These are phyloP conservation scores for Anisognathus igniventris DNA, from an alignment of 2,797 vertebrate species.

Conservation along the genomic window DNA sequence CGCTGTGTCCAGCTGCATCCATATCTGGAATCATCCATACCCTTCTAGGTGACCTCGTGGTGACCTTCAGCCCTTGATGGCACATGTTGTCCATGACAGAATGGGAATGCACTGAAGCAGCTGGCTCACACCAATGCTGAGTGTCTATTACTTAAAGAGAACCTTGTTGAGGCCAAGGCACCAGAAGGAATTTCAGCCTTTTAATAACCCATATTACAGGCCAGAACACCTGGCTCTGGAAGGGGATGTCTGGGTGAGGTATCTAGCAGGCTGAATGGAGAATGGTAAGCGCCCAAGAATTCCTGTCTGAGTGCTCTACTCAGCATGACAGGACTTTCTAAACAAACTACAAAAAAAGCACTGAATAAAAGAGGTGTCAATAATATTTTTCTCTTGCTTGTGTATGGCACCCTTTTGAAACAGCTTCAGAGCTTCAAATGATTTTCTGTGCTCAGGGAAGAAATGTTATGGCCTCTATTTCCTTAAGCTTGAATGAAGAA, in stretches of 20 bases:
- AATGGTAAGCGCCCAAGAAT: not conserved
- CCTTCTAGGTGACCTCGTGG: not conserved
- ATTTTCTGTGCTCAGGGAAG: not conserved
- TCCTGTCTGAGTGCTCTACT: not conserved
- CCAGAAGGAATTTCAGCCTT: not conserved
- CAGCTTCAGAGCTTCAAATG: not conserved
- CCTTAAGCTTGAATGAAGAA: not conserved
- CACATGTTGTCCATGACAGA: not conserved
- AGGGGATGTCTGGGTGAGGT: not conserved
- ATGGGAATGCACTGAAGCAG: not conserved
- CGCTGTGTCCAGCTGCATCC: not conserved
- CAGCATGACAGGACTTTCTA: not conserved
- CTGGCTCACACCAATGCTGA: not conserved
- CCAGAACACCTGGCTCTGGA: accelerated
- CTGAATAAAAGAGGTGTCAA: not conserved
- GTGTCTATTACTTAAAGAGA: not conserved
- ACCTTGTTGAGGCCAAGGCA: not conserved
- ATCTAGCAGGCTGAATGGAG: not conserved
- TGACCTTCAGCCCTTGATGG: not conserved
- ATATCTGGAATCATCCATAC: not conserved
- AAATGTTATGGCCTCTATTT: not conserved
- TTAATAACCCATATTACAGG: not conserved
- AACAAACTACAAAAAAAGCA: not conserved
- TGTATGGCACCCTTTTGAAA: not conserved
- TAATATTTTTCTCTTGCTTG: not conserved